Base-by-base conservation (phyloP, 2,113 vertebrate species). In the Chionodraco myersi region DNA sequence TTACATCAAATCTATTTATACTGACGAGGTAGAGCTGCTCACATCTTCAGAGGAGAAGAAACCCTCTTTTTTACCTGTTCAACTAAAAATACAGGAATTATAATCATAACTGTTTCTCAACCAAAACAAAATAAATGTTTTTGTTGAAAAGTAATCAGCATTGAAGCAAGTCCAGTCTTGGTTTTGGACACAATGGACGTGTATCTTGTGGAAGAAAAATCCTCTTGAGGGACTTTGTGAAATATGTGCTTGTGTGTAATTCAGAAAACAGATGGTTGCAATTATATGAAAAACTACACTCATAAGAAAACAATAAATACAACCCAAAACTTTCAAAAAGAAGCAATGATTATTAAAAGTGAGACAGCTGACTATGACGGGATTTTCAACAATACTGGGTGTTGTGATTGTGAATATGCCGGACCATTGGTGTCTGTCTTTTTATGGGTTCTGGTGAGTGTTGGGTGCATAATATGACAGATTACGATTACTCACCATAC, bases 401-500 rank as follows among this genome's bases (percentile, higher is more conserved):
- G 65, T 69, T 69, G 51, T 72, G 65, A 61, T 69, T 69, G 51
- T 72, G 65, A 61, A 41, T 57, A 51, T 14, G 10, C 61, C 23
- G 26, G 36, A 63, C 13, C 18, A 21, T 2, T 63, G 53, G 4
- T 60, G 30, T 47, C 4, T 70, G 9, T 26, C 13, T 66, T 78
- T 54, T 34, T 60, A 3, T 2, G 21, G 18, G 13, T 23, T 30
- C 16, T 65, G 66, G 13, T 15, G 41, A 36, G 49, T 45, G 49
- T 45, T 72, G 30, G 7, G 49, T 52, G 54, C 61, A 26, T 68
- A 41, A 60, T 68, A 26, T 48, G 41, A 52, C 30, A 73, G 58
- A 57, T 80, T 64, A 16, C 65, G 41, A 44, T 45, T 79, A 97
- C 98, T 98, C 93, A 99, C 98, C 98, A 99, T 99, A 62, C 98